Base-by-base conservation (phyloP, 2,888 invertebrate species). In the Willowsia nigromaculata region DNA sequence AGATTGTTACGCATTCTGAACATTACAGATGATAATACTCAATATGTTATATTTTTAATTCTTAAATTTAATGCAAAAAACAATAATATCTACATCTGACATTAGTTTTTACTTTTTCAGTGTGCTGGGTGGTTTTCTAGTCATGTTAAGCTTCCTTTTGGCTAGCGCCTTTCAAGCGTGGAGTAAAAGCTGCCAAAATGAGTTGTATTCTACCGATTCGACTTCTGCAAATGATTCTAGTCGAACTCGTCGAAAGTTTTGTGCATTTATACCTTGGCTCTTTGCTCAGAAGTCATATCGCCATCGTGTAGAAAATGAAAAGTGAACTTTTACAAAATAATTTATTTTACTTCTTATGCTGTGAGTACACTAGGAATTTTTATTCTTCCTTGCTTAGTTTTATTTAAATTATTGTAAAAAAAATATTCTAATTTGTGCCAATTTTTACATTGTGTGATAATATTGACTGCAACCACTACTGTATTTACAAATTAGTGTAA, bases 261-360 rank as follows among this genome's bases (percentile, higher is more conserved):
- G 74, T 80, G 81, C 85, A 18, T 90, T 90, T 18, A 27, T 90
- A 4, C 88, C 90, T 13, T 90, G 90, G 90, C 71, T 90, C 13
- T 86, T 89, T 37, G 33, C 71, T 81, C 84, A 53, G 30, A 74
- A 56, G 37, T 25, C 50, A n/a, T 47, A 62, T 30, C n/a, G n/a
- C n/a, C n/a, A n/a, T n/a, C 76, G 18, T n/a, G 0, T 18, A 15
- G n/a, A 76, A 50, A 76, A 27, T 47, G 76, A 76, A 76, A 50
- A 76, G 76, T 76, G 50, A 76, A 47, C 50, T 56, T 56, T n/a
- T 80, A n/a, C n/a, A n/a, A n/a, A n/a, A n/a, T 37, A 37, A 6
- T 30, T 50, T 1, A 68, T 37, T 13, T 1, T 37, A 37, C 1
- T 50, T 76, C 30, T 76, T 50, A 15, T 27, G 30, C 15, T 71